These are phyloP conservation scores for Pomatostomus ruficeps DNA, from an alignment of 2,113 vertebrate genomes.

Conservation along the genomic window DNA sequence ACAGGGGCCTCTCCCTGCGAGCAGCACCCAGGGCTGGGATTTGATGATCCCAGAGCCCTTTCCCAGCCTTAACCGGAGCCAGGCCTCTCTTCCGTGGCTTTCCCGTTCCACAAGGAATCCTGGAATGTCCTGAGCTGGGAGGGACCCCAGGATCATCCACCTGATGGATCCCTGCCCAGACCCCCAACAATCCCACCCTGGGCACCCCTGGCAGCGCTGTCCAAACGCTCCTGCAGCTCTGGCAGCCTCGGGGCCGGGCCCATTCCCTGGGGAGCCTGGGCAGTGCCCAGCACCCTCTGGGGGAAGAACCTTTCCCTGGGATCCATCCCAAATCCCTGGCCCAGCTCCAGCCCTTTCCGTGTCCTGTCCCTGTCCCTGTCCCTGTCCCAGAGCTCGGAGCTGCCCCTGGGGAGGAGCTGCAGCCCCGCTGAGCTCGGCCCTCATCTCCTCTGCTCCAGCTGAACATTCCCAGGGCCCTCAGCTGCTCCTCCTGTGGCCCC, in stretches of 20 bases:
- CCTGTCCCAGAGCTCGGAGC: no score
- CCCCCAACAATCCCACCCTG: not conserved
- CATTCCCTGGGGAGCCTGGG: not conserved
- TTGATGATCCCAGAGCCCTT: not conserved
- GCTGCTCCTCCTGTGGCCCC: no score
- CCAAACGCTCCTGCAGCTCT: not conserved
- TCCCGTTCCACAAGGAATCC: not conserved
- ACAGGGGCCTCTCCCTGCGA: not conserved
- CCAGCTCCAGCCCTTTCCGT: no score
- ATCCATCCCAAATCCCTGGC: accelerated
- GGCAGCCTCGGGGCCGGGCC: not conserved
- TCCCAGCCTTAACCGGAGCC: not conserved
- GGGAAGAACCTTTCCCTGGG: not conserved
- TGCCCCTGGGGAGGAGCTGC: no score
- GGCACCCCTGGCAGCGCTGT: not conserved
- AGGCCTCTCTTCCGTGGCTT: not conserved
- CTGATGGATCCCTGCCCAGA: no score
- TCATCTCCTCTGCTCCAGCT: no score
- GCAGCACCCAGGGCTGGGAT: not conserved
- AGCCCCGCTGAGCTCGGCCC: no score
- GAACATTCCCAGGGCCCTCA: no score
- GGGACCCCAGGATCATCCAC: accelerated
- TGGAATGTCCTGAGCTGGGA: not conserved
- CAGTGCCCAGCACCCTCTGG: not conserved
- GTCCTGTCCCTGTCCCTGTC: no score